Percentiles rank a stretch among this genome's conserved stretches.
Conservation (phyloP, 2,888 invertebrate species). For the Xylota sylvarum region DNA sequence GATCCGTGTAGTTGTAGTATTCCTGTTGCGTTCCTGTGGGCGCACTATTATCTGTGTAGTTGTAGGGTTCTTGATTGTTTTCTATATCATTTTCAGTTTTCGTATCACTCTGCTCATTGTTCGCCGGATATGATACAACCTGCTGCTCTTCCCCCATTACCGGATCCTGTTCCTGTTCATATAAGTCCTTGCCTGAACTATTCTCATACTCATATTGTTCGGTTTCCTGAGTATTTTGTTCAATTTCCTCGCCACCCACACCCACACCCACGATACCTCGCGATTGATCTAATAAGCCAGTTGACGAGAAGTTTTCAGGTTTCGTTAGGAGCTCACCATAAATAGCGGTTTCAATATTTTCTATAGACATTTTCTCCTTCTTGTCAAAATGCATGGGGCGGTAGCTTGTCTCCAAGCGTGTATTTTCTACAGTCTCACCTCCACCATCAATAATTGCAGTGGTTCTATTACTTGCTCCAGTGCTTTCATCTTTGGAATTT, state of each 20-base stretch:
- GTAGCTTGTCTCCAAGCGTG: slow-evolving; percentile 54
- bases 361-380: slow-evolving; percentile 82
- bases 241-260: slow-evolving; percentile 30
- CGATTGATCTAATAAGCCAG: slow-evolving; percentile 37
- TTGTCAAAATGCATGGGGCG: slow-evolving; percentile 76
- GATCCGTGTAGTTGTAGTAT: slow-evolving; percentile 45
- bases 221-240: slow-evolving; percentile 23
- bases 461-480: slow-evolving; percentile 74
- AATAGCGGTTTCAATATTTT: slow-evolving; percentile 84
- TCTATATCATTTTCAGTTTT: slow-evolving; percentile 19
- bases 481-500: slow-evolving; percentile 73
- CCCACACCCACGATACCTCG: slow-evolving; percentile 41
- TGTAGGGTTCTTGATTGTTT: slow-evolving; percentile 8
- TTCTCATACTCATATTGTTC: slow-evolving; percentile 38
- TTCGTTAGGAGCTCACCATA: slow-evolving; percentile 83
- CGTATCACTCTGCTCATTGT: slow-evolving; percentile 17
- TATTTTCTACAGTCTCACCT: slow-evolving; percentile 68
- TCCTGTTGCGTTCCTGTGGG: slow-evolving; percentile 28
- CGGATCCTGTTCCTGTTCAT: slow-evolving; percentile 36
- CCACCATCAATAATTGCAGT: slow-evolving; percentile 72
- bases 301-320: slow-evolving; percentile 38
- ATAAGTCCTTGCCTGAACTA: slow-evolving; percentile 32
- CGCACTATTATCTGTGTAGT: slow-evolving; percentile 12
- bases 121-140: slow-evolving; percentile 22
- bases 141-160: slow-evolving; percentile 12